Conservation (phyloP, 2,797 vertebrate species). For the Halcyon badia region DNA sequence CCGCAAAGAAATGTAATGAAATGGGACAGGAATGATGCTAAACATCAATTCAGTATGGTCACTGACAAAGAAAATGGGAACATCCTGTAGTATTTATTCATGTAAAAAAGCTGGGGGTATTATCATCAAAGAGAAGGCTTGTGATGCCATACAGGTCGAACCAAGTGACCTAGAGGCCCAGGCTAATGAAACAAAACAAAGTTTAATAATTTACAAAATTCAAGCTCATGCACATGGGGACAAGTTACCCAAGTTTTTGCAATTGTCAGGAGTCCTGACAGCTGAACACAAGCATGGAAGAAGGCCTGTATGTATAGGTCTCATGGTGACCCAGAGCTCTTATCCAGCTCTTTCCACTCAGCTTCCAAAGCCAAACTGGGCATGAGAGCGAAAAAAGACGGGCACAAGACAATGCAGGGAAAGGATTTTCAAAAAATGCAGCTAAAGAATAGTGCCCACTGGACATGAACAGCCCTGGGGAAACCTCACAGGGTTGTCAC, state of each 20-base stretch:
- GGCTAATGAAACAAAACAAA: not conserved
- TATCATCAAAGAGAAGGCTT: not conserved
- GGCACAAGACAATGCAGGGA: fast-evolving
- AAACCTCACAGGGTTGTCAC: not conserved
- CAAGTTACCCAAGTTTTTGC: not conserved
- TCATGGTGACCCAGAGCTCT: not conserved
- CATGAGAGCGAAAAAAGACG: not conserved
- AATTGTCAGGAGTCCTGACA: not conserved
- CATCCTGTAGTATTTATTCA: not conserved
- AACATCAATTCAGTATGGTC: not conserved
- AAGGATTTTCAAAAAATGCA: not conserved
- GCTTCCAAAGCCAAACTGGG: not conserved
- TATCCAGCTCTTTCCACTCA: not conserved
- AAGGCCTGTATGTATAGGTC: not conserved
- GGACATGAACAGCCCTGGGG: not conserved
- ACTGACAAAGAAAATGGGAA: not conserved
- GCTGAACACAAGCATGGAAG: not conserved
- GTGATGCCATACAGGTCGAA: not conserved
- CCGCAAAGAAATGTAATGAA: not conserved
- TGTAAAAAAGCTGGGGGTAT: not conserved
- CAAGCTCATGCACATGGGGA: not conserved
- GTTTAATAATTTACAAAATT: not conserved
- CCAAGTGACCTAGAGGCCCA: not conserved
- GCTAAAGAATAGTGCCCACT: not conserved
- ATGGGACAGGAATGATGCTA: not conserved